Conservation (phyloP, 2,888 invertebrate species). For the Lutraria lutraria region DNA sequence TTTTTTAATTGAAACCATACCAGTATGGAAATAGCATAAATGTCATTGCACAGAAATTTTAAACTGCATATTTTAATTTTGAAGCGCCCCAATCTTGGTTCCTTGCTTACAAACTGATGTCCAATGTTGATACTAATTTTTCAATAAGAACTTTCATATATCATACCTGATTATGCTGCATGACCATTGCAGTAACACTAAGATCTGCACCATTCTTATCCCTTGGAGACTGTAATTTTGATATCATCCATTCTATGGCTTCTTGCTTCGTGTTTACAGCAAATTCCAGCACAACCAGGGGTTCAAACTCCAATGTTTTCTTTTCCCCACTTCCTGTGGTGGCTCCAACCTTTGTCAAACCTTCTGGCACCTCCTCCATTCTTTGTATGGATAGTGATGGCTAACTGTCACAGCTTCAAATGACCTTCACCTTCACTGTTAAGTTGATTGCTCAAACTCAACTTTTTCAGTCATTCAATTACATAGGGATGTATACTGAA, state of each 20-base stretch:
- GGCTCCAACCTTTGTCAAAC: background rate
- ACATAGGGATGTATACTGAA: background rate
- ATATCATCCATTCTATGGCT: slow-evolving; percentile 83
- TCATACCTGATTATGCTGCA: slow-evolving; percentile 79
- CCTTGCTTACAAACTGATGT: too few relatives aligned
- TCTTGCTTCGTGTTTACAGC: slow-evolving; percentile 74
- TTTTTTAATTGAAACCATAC: too few relatives aligned
- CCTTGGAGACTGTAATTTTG: slow-evolving; percentile 78
- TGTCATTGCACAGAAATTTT: too few relatives aligned
- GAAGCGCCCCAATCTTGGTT: too few relatives aligned
- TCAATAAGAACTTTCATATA: too few relatives aligned
- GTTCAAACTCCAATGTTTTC: slow-evolving; percentile 68
- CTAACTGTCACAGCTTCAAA: background rate
- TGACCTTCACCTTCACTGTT: too few relatives aligned
- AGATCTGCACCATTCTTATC: slow-evolving; percentile 81
- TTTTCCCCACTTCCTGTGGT: background rate
- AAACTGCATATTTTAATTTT: too few relatives aligned
- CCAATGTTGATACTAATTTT: too few relatives aligned
- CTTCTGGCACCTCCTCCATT: slow-evolving; percentile 59
- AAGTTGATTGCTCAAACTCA: background rate
- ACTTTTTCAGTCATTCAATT: background rate
- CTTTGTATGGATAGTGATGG: background rate
- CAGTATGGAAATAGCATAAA: too few relatives aligned
- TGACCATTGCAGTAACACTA: slow-evolving; percentile 75
- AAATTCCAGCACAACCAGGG: slow-evolving; percentile 84